Evolutionary conservation across 2,797 vertebrate genomes (phyloP).

Genomic region (Rhinoraja longicauda): DNA sequence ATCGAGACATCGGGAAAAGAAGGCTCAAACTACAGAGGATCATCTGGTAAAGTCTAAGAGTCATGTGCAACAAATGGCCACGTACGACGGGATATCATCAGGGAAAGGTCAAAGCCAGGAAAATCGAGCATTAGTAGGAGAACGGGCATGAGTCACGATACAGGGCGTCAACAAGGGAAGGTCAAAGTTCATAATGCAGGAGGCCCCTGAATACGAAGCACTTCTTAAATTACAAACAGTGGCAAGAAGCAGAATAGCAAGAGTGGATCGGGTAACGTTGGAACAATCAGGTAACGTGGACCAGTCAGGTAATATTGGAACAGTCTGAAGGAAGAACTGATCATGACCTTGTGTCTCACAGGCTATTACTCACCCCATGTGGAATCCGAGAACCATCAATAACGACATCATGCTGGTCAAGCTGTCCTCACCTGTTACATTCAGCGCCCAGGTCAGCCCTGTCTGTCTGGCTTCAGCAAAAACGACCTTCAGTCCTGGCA

Average conservation of each 20-base stretch:
- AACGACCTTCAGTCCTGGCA: conserved; percentile 43
- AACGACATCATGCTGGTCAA: conserved; percentile 76
- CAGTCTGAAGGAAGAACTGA: neutral
- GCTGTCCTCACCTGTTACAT: conserved; percentile 48
- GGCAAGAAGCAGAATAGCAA: neutral
- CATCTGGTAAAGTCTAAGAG: neutral
- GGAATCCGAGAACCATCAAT: conserved; percentile 58
- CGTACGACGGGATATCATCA: too few species aligned
- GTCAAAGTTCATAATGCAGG: too few species aligned
- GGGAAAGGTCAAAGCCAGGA: neutral
- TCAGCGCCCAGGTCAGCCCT: conserved; percentile 38
- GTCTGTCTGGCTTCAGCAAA: conserved; percentile 50
- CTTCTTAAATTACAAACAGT: neutral
- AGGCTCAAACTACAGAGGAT: neutral
- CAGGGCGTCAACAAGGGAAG: neutral
- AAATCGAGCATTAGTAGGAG: neutral
- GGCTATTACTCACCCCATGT: conserved; percentile 70
- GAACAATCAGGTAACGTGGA: neutral
- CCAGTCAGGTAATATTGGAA: neutral
- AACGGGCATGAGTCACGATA: neutral
- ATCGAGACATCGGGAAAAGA: neutral
- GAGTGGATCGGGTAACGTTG: neutral
- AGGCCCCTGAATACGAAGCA: neutral
- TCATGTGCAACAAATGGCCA: neutral
- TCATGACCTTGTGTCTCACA: neutral